Base-by-base conservation (phyloP, 2,888 invertebrate genomes). In the Nesidiocoris tenuis region DNA sequence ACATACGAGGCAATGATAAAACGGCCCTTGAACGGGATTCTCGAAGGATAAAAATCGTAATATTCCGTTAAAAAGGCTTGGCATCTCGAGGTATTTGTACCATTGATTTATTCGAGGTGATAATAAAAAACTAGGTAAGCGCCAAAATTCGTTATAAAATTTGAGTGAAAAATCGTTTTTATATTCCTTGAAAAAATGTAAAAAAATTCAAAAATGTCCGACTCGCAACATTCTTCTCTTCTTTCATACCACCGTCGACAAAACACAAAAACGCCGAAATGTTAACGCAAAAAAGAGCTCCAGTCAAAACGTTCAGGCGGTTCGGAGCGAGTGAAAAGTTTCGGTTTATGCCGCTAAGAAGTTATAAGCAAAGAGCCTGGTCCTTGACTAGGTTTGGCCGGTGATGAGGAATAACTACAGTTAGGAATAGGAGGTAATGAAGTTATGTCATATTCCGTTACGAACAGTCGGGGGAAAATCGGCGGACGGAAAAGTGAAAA, bases 311-410 rank as follows among this genome's bases (percentile, higher is more conserved):
- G 56, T 59, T 24, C 57, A 70, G 22, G n/a, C 55, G 19, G 54
- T 70, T 59, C 25, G 25, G 57, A 24, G 59, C 70, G 57, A 59
- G 59, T 56, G 22, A 16, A 59, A 57, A 57, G 24, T 17, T 59
- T 24, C 39, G 39, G 70, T 70, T 59, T 70, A 59, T 70, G 70
- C 70, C 65, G 25, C 25, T 59, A 25, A 70, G 59, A 59, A 57
- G 59, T 57, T 63, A 63, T 70, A 70, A 70, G 70, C 70, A 39
- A 59, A 70, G n/a, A n/a, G 70, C 72, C 72, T 61, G 72, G 72
- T 72, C 72, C 72, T 72, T 72, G 72, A 72, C 72, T 72, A 72
- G 72, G 72, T 72, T 72, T 72, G 72, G 72, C 72, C 72, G 72
- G 72, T 61, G 72, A 39, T 21, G 39, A 7, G 55, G 17, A 72